Base-by-base conservation (phyloP, 2,113 vertebrate genomes). In the Lepidothrix coronata region DNA sequence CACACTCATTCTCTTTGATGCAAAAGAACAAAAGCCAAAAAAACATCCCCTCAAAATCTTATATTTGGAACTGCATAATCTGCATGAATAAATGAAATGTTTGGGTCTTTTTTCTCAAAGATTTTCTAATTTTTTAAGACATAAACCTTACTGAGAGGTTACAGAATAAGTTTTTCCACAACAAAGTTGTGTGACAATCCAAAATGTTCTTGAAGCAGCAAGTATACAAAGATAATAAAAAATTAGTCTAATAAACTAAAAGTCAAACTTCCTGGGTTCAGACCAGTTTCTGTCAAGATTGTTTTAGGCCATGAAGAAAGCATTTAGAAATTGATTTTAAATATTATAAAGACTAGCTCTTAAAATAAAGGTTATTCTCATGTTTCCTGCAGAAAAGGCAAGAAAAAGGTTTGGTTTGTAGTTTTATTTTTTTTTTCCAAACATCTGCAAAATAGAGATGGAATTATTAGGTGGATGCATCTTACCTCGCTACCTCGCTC, bases 1-100 rank as follows among this genome's bases (percentile, higher is more conserved):
- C 91, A 95, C 65, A 87, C 67, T 95, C 7, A 0, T 93, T 96
- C 83, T 95, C 93, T 94, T 96, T 93, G 86, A 93, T 78, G 61
- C 48, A 92, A 96, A 96, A 95, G 75, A 91, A 3, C 25, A 44
- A 89, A 91, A 78, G 46, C 9, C 20, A 74, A 44, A 81, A 55
- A 67, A 41, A 2, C 0, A 14, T 55, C 30, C 21, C 30, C 4
- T 46, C 24, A 75, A 67, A 84, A 43, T 91, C 37, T 86, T 89
- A 39, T 30, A 9, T 79, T 93, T 39, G 87, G 68, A 96, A 73
- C 23, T 61, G 58, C 48, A 67, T 88, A 96, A 95, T 95, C 73
- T 54, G 25, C 54, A 72, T 9, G 15, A 27, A 48, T 72, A 95
- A 75, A 15, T 46, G 37, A 83, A 97, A 73, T n/a, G 2, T 92